phyloP scores from a whole-genome alignment of 2,797 vertebrate genomes.

The Huso huso region DNA sequence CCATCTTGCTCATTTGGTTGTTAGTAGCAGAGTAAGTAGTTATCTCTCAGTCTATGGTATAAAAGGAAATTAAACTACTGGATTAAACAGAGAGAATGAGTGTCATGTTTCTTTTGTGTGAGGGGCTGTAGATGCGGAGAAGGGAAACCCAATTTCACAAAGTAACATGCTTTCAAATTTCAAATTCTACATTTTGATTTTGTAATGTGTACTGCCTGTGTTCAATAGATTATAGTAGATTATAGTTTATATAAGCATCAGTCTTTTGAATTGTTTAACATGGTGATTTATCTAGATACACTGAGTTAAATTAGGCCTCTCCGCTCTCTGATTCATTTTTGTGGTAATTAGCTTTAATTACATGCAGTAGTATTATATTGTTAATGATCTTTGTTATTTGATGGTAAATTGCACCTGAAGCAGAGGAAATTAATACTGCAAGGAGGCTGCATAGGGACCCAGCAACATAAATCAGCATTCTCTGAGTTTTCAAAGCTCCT shows the following conservation, averaged over 20 bases:
- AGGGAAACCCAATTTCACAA: no score
- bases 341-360: slow-evolving; percentile 18
- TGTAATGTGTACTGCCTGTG: no score
- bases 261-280: not conserved
- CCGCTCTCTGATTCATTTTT: slow-evolving; percentile 2
- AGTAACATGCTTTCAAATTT: no score
- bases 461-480: not conserved
- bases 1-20: no score
- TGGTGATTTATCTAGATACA: not conserved
- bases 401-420: slow-evolving; percentile 9
- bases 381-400: slow-evolving; percentile 5
- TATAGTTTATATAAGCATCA: not conserved
- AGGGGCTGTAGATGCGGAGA: no score
- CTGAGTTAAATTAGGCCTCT: not conserved
- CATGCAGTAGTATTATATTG: slow-evolving; percentile 9
- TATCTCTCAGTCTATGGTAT: no score
- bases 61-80: no score
- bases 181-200: no score
- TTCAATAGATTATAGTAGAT: no score
- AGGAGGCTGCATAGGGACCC: not conserved
- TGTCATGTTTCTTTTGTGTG: no score
- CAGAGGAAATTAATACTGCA: not conserved
- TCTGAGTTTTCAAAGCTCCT: not conserved
- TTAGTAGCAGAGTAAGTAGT: no score
- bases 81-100: no score